Conservation (phyloP, 2,797 vertebrate genomes). For the Poeciliopsis gracilis region DNA sequence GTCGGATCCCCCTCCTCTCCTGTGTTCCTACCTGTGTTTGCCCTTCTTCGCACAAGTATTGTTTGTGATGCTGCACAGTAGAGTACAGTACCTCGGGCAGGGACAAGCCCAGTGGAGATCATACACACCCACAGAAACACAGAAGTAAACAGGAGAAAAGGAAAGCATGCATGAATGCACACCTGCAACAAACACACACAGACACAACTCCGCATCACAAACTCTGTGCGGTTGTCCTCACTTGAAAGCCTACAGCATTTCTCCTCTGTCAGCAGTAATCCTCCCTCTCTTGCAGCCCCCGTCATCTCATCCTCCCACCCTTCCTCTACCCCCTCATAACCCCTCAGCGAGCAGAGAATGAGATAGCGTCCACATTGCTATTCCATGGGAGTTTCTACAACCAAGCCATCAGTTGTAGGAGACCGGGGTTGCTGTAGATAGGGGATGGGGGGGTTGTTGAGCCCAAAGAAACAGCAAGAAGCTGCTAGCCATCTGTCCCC, state of each 20-base stretch:
- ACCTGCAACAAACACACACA: conserved; percentile 56
- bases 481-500: conserved; percentile 76
- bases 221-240: conserved; percentile 54
- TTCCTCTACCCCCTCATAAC: conserved; percentile 42
- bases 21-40: conserved; percentile 35
- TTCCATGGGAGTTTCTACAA: conserved; percentile 75
- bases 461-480: conserved; percentile 73
- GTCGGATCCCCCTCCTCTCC: conserved; percentile 33
- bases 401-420: conserved; percentile 71
- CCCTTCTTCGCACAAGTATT: conserved; percentile 43
- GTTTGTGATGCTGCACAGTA: conserved; percentile 44
- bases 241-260: conserved; percentile 64
- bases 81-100: conserved; percentile 46
- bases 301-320: conserved; percentile 35
- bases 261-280: conserved; percentile 77
- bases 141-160: conserved; percentile 39
- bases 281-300: conserved; percentile 53
- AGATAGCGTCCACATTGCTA: conserved; percentile 77
- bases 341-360: conserved; percentile 58
- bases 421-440: conserved; percentile 57
- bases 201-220: conserved; percentile 47
- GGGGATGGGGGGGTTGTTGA: conserved; percentile 28
- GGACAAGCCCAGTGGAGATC: conserved; percentile 40
- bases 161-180: conserved; percentile 43
- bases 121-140: conserved; percentile 25